These are phyloP conservation scores for Condylostylus longicornis DNA, from an alignment of 1,140 invertebrate species.

Conservation along the genomic window DNA sequence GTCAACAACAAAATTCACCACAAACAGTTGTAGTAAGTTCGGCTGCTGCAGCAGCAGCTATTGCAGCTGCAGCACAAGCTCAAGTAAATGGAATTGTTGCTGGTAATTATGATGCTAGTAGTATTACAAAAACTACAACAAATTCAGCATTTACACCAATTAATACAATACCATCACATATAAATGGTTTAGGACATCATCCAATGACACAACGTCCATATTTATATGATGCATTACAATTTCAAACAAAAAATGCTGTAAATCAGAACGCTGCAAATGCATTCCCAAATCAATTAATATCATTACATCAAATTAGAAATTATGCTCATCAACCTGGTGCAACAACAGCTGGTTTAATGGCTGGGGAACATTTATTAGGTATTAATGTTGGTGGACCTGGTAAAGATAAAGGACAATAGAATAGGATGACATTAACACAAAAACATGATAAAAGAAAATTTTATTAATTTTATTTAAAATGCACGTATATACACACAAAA, in stretches of 20 bases:
- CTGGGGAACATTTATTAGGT: slow-evolving; percentile 28
- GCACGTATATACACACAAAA: too few relatives aligned
- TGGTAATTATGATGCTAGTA: slow-evolving; percentile 28
- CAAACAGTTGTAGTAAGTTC: slow-evolving; percentile 6
- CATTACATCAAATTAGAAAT: slow-evolving; percentile 90
- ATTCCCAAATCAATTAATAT: slow-evolving; percentile 89
- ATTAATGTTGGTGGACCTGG: slow-evolving; percentile 15
- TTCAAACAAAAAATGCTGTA: slow-evolving; percentile 39
- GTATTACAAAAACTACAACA: slow-evolving; percentile 35
- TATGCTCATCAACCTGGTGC: slow-evolving; percentile 74
- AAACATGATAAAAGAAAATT: too few relatives aligned
- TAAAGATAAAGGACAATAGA: slow-evolving; percentile 32
- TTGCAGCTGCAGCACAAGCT: too few relatives aligned
- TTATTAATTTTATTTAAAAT: too few relatives aligned
- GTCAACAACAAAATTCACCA: slow-evolving; percentile 11
- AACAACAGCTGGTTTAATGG: slow-evolving; percentile 36
- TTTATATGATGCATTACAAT: slow-evolving; percentile 80
- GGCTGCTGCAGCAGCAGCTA: slow-evolving; percentile 6
- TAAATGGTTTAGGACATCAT: slow-evolving; percentile 54
- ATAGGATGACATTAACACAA: too few relatives aligned
- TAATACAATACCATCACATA: slow-evolving; percentile 61
- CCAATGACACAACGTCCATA: slow-evolving; percentile 59
- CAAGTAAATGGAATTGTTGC: slow-evolving; percentile 10
- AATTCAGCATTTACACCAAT: slow-evolving; percentile 81
- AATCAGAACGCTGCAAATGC: slow-evolving; percentile 46